These are phyloP conservation scores for Microcebus lehilahytsara DNA, from an alignment of 2,113 vertebrate genomes.

Conservation along the genomic window DNA sequence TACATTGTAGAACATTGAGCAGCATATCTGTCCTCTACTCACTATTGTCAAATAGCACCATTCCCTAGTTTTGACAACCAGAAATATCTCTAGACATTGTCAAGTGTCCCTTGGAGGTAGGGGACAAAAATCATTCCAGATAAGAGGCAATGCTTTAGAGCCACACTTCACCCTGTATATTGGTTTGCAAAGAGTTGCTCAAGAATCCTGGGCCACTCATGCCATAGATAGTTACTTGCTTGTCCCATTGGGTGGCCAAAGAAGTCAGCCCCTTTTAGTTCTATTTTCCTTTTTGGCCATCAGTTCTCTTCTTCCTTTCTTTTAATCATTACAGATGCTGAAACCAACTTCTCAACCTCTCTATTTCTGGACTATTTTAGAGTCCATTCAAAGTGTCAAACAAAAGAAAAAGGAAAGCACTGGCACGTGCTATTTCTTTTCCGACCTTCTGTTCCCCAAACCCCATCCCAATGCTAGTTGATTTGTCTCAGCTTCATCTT, in stretches of 20 bases:
- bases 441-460: too few species aligned
- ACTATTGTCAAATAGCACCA: not conserved
- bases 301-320: not conserved
- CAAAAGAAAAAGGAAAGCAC: not conserved
- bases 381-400: not conserved
- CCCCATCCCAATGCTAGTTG: not conserved
- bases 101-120: accelerated
- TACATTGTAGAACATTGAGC: not conserved
- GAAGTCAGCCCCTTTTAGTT: not conserved
- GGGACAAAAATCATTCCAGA: not conserved
- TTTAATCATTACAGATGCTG: not conserved
- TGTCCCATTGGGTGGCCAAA: not conserved
- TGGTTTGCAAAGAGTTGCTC: not conserved
- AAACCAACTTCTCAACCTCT: not conserved
- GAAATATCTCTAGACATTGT: not conserved
- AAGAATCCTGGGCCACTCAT: not conserved
- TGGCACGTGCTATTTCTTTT: not conserved
- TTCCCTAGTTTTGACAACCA: not conserved
- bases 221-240: not conserved
- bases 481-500: not conserved
- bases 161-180: not conserved
- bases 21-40: not conserved
- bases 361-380: not conserved
- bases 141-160: not conserved
- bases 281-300: not conserved